Evolutionary conservation across 2,888 invertebrate species (phyloP).

Genomic region (Tenodera sinensis): DNA sequence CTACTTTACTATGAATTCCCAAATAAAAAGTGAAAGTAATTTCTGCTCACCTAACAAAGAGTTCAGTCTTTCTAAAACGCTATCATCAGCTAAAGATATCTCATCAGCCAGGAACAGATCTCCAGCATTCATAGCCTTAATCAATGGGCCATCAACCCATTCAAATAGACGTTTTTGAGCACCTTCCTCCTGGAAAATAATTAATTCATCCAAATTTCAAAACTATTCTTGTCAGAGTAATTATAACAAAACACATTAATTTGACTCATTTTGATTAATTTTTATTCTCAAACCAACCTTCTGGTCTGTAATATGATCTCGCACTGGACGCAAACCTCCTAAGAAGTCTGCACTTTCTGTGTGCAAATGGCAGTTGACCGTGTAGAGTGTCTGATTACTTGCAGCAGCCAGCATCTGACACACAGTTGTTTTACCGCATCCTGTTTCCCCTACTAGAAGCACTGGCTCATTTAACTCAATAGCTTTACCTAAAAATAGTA

Average conservation of each 20-base stretch:
- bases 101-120: slow-evolving; percentile 93
- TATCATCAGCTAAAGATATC: slow-evolving; percentile 97
- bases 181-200: slow-evolving; percentile 21
- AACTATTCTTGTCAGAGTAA: background rate
- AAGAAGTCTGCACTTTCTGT: slow-evolving; percentile 97
- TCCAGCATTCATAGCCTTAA: slow-evolving; percentile 85
- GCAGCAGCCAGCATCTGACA: slow-evolving; percentile 82
- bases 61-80: slow-evolving; percentile 94
- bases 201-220: background rate
- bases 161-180: slow-evolving; percentile 65
- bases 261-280: too few species aligned
- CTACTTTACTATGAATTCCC: too few species aligned
- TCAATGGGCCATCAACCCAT: slow-evolving; percentile 96
- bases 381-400: slow-evolving; percentile 62
- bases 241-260: background rate
- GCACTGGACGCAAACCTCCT: slow-evolving; percentile 88
- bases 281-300: background rate
- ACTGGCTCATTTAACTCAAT: slow-evolving; percentile 91
- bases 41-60: slow-evolving; percentile 66
- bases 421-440: slow-evolving; percentile 95
- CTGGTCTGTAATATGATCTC: slow-evolving; percentile 40
- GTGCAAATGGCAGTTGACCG: slow-evolving; percentile 97
- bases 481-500: slow-evolving; percentile 60
- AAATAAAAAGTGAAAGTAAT: too few species aligned
- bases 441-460: slow-evolving; percentile 94